Conservation (phyloP, 2,113 vertebrate genomes). For the Gracilinanus agilis region DNA sequence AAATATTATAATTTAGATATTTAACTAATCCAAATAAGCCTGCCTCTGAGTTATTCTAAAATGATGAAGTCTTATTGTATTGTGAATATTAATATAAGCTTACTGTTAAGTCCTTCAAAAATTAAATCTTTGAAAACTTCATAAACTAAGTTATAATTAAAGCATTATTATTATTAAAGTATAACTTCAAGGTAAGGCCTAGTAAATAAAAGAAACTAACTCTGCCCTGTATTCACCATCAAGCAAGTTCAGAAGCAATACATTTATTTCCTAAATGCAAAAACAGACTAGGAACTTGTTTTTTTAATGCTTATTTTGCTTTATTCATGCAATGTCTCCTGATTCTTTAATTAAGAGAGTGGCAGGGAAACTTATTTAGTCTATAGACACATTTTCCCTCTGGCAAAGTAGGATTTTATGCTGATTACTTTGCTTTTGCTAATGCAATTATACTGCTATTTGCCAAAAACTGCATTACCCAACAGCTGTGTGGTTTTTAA, state of each 20-base stretch:
- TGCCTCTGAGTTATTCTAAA: background rate
- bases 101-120: conserved; percentile 24
- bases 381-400: conserved; percentile 4
- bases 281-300: background rate
- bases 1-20: conserved; percentile 32
- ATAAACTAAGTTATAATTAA: conserved; percentile 4
- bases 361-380: background rate
- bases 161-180: conserved; percentile 24
- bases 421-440: conserved; percentile 45
- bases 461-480: conserved; percentile 10
- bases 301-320: background rate
- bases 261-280: conserved; percentile 39
- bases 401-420: conserved; percentile 4
- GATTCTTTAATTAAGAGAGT: conserved; percentile 45
- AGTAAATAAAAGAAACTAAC: conserved; percentile 14
- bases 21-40: conserved; percentile 9
- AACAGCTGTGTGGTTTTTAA: conserved; percentile 11
- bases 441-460: conserved; percentile 37
- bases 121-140: conserved; percentile 12
- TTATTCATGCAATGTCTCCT: background rate
- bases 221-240: background rate
- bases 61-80: background rate
- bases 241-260: conserved; percentile 35
- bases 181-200: background rate
- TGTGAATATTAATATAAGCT: background rate